phyloP scores from a whole-genome alignment of 2,113 vertebrate species.

The Illadopsis cleaveri region DNA sequence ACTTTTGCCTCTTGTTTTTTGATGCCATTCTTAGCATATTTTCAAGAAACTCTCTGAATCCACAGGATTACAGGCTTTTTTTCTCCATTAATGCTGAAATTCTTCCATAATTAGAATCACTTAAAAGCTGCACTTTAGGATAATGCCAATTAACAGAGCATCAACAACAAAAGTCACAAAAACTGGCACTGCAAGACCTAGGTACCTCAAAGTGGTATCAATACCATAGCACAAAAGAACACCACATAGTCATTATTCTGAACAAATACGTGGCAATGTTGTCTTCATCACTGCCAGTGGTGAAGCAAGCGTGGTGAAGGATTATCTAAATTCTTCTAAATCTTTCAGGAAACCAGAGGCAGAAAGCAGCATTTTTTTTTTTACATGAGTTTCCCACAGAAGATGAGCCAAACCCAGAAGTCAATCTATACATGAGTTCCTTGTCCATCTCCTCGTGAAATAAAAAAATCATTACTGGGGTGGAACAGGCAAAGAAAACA shows the following conservation, averaged over 20 bases:
- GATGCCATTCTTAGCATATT: neutral
- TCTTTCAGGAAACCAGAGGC: neutral
- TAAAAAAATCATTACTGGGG: neutral
- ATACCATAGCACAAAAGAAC: neutral
- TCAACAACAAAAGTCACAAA: neutral
- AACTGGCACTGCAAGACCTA: neutral
- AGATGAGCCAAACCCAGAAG: rapidly evolving
- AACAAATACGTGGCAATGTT: neutral
- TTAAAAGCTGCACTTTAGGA: neutral
- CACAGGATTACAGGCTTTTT: neutral
- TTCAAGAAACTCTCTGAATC: neutral
- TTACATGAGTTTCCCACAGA: neutral
- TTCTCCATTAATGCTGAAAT: neutral
- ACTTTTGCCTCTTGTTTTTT: neutral
- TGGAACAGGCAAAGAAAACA: neutral
- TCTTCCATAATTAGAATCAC: neutral
- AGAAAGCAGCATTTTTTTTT: neutral
- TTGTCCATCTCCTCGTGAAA: neutral
- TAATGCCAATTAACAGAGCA: neutral
- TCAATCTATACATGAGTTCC: neutral
- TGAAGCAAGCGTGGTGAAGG: neutral
- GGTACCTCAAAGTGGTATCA: neutral
- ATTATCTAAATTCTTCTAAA: neutral
- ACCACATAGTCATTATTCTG: neutral
- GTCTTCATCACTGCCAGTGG: neutral